These are phyloP conservation scores for Oreonectes daqikongensis DNA, from an alignment of 2,797 vertebrate genomes.

Conservation along the genomic window DNA sequence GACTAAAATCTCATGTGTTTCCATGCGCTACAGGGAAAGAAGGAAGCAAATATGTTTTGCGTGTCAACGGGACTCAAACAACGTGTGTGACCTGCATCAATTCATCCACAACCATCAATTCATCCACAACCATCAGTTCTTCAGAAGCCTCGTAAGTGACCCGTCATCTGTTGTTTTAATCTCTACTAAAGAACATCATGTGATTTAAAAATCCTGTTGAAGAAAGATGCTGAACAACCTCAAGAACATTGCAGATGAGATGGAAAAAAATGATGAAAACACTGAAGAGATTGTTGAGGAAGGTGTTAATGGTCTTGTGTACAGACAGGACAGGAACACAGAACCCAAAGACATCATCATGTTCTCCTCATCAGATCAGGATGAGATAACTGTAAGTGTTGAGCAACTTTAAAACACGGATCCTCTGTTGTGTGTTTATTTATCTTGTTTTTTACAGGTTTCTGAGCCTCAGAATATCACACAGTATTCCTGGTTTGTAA, in stretches of 20 bases:
- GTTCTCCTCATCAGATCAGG: not conserved
- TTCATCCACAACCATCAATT: not conserved
- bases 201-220: not conserved
- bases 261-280: not conserved
- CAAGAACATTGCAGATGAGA: rapidly evolving
- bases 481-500: not conserved
- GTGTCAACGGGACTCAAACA: not conserved
- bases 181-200: too few species aligned
- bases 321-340: not conserved
- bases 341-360: not conserved
- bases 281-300: not conserved
- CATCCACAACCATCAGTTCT: too few species aligned
- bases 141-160: not conserved
- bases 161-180: not conserved
- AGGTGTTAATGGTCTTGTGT: not conserved
- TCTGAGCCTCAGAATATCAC: rapidly evolving
- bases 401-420: not conserved
- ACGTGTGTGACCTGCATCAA: not conserved
- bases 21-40: too few species aligned
- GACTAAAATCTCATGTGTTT: too few species aligned
- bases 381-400: not conserved
- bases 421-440: not conserved
- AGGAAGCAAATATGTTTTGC: not conserved
- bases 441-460: conserved; percentile 29
- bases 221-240: not conserved